Conservation (phyloP, 2,888 invertebrate species). For the Trissolcus japonicus region DNA sequence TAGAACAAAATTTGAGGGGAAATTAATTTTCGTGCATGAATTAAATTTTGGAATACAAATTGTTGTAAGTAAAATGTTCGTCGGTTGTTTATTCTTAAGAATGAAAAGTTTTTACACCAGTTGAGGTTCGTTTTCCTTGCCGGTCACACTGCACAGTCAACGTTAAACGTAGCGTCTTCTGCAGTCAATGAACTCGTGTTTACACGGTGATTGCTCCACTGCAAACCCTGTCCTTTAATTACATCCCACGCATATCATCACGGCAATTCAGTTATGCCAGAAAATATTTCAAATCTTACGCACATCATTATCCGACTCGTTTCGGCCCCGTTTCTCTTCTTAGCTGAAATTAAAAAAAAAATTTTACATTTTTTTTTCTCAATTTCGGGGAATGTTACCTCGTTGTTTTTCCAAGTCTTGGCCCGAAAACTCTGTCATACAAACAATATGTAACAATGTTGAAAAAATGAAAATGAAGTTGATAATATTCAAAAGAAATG, state of each 20-base stretch:
- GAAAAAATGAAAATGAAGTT: too few relatives aligned
- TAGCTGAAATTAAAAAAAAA: too few relatives aligned
- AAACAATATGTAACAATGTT: too few relatives aligned
- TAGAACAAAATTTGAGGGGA: neutral
- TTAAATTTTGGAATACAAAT: neutral
- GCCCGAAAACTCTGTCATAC: neutral
- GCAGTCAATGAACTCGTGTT: constrained; percentile 69
- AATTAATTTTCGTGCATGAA: too few relatives aligned
- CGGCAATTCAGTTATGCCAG: constrained; percentile 12
- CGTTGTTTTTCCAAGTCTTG: too few relatives aligned
- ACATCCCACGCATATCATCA: constrained; percentile 24
- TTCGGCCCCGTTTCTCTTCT: neutral
- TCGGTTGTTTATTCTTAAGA: neutral
- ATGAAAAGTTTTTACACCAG: too few relatives aligned
- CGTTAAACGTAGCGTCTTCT: constrained; percentile 60
- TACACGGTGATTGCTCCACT: constrained; percentile 41
- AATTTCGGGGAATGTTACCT: too few relatives aligned
- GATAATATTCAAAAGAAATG: too few relatives aligned
- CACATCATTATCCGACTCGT: too few relatives aligned
- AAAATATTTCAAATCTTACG: constrained; percentile 2
- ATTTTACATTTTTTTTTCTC: too few relatives aligned
- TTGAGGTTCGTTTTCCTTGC: constrained; percentile 56
- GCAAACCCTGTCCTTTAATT: constrained; percentile 49
- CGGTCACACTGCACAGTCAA: constrained; percentile 65
- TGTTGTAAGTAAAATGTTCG: neutral